Evolutionary conservation across 2,797 vertebrate genomes (phyloP), one percentile per base, ranked within the genome.

Genomic region (Sus cebifrons): DNA sequence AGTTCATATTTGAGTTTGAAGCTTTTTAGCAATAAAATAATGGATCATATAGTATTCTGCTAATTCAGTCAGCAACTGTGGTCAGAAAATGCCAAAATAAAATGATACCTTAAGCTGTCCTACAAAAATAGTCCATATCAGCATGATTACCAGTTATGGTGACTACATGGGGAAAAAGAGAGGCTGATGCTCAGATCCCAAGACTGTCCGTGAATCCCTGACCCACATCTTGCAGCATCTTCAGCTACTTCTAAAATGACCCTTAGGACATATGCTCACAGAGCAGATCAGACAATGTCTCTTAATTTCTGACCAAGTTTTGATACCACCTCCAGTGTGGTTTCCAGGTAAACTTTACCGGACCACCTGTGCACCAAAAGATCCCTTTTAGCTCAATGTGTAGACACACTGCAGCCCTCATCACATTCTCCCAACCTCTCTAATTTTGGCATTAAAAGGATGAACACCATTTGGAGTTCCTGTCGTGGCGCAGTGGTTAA

Each of bases 361-460:
- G 78, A 25, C 14, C 29, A n/a, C 25, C 25, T 23, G 7, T 71
- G 64, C 58, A 29, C 20, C 52, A 91, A 14, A 44, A 54, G 11
- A 21, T 29, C 17, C 17, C 12, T 52, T 36, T 70, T 56, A 70
- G 49, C 40, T 73, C 58, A 27, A 11, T 44, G 32, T 2, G 21
- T 54, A 67, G 27, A 32, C 52, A 74, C 52, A 81, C 58, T 62
- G 21, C 14, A 81, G 20, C 11, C 9, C 40, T 92, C 73, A 20
- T 32, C 40, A 23, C n/a, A 54, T 32, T 56, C 13, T 3, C 21
- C 52, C 36, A 15, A 29, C 62, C 27, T 83, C 64, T 78, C 56
- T 77, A 81, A 81, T 92, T 88, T 89, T 58, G 36, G 44, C 14
- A 92, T 67, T 79, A 54, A 85, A 79, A 52, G 7, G n/a, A 73